phyloP scores from a whole-genome alignment of 1,140 invertebrate genomes.

The Drosophila parabipectinata region DNA sequence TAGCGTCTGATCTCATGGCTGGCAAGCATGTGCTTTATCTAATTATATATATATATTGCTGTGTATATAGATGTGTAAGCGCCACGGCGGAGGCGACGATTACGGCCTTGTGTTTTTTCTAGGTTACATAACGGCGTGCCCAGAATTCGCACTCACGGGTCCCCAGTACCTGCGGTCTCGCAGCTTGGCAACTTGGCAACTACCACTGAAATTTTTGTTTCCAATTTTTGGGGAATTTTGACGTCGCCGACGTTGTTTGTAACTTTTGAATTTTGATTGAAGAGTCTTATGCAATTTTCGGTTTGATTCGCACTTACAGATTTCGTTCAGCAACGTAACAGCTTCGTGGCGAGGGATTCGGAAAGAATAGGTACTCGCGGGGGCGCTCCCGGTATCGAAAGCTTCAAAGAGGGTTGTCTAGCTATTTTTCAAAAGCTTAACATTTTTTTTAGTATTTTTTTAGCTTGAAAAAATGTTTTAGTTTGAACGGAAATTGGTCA shows the following conservation, averaged over 20 bases:
- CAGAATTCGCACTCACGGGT: constrained; percentile 5
- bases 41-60: constrained; percentile 53
- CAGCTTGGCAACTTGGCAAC: neutral
- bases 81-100: constrained; percentile 13
- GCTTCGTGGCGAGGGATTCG: constrained; percentile 22
- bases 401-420: neutral
- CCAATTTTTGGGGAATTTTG: neutral
- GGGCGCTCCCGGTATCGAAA: neutral
- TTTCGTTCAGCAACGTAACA: constrained; percentile 36
- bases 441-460: too few species aligned
- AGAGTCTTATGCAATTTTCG: constrained; percentile 38
- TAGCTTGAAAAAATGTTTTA: too few species aligned
- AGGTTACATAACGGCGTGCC: constrained; percentile 76
- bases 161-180: neutral
- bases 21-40: constrained; percentile 46
- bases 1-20: constrained; percentile 22
- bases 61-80: constrained; percentile 44
- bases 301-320: constrained; percentile 38
- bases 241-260: neutral
- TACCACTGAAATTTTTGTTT: constrained; percentile 21
- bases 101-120: constrained; percentile 29
- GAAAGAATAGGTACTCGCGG: constrained; percentile 18
- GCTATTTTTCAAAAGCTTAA: neutral
- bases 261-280: constrained; percentile 4
- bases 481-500: too few species aligned